Conservation (phyloP, 2,797 vertebrate species). For the Pelobates cultripes region DNA sequence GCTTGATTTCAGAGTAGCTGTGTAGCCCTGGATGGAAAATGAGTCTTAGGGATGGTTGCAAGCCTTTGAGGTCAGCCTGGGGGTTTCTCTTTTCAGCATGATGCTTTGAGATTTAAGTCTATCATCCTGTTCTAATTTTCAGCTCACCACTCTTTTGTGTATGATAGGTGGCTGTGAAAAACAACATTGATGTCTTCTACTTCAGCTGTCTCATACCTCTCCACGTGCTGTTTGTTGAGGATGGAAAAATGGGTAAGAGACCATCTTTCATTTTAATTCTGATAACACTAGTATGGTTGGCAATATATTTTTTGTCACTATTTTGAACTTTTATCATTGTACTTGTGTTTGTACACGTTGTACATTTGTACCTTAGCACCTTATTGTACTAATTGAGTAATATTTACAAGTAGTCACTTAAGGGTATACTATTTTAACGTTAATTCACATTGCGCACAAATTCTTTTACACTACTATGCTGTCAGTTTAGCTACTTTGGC, state of each 20-base stretch:
- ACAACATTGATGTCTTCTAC: conserved; percentile 98
- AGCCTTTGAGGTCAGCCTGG: conserved; percentile 4
- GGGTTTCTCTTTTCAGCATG: conserved; percentile 10
- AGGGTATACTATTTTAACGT: too few relatives aligned
- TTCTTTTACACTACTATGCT: too few relatives aligned
- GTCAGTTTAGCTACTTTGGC: too few relatives aligned
- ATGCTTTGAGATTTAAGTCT: background rate
- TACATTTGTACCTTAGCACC: too few relatives aligned
- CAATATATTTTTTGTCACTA: too few relatives aligned
- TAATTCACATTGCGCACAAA: too few relatives aligned
- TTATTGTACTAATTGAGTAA: too few relatives aligned
- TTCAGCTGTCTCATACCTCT: conserved; percentile 98
- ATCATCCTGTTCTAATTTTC: conserved; percentile 28
- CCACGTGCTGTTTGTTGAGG: conserved; percentile 96
- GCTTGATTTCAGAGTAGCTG: conserved; percentile 20
- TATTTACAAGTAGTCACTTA: too few relatives aligned
- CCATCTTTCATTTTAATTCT: background rate
- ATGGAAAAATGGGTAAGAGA: conserved; percentile 96
- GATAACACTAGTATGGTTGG: too few relatives aligned
- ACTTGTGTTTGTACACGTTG: too few relatives aligned
- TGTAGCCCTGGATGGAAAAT: background rate
- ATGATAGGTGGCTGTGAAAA: conserved; percentile 96
- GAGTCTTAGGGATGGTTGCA: conserved; percentile 6
- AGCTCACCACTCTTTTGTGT: conserved; percentile 46
- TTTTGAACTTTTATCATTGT: too few relatives aligned